Conservation (phyloP, 2,797 vertebrate genomes). For the Tragelaphus oryx region DNA sequence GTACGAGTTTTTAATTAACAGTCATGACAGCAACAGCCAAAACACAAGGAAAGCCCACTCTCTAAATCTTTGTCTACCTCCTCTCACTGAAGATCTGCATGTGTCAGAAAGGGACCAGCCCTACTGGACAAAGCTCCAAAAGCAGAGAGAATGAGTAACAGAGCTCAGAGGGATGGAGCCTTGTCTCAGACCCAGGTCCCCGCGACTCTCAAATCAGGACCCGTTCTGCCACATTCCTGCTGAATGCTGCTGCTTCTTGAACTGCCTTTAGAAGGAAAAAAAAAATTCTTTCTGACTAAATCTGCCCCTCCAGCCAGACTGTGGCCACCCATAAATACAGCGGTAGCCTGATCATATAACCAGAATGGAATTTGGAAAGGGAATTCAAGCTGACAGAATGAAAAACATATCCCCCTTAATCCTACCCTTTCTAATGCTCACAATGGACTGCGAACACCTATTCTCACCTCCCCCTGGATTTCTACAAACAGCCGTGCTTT, state of each 20-base stretch:
- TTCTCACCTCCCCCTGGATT: not conserved
- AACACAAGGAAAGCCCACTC: not conserved
- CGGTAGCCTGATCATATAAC: conserved; percentile 55
- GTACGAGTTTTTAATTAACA: not conserved
- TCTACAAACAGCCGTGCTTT: not conserved
- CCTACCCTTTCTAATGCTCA: conserved; percentile 53
- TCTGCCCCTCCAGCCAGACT: not conserved
- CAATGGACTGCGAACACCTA: conserved; percentile 19
- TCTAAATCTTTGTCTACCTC: not conserved
- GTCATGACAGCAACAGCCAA: not conserved
- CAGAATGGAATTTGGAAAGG: conserved; percentile 68
- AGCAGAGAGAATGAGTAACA: not conserved
- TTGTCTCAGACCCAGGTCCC: not conserved
- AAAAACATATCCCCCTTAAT: conserved; percentile 48
- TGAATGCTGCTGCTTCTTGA: not conserved
- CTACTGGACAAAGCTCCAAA: not conserved
- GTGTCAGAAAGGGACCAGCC: not conserved
- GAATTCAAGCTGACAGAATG: conserved; percentile 59
- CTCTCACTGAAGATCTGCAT: not conserved
- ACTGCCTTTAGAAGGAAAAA: conserved; percentile 28
- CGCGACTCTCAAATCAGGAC: not conserved
- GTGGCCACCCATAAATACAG: conserved; percentile 62
- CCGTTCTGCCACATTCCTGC: not conserved
- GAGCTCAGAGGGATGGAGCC: not conserved
- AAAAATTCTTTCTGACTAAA: not conserved